Base-by-base conservation (phyloP, 2,797 vertebrate genomes). In the Vespertilio murinus region DNA sequence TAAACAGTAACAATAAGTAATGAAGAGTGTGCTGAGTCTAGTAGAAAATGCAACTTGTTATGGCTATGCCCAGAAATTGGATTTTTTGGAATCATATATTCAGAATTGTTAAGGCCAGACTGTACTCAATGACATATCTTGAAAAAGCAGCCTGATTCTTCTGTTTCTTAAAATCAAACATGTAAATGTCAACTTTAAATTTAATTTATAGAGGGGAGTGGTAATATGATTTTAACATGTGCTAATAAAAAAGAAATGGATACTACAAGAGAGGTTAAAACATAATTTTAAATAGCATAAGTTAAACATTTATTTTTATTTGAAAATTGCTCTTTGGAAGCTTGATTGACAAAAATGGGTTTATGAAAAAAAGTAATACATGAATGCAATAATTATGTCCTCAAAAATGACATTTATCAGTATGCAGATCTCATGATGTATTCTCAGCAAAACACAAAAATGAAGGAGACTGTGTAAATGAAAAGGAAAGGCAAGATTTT, bases 361-460 rank as follows among this genome's bases (percentile, higher is more conserved):
- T 96, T 96, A 89, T 97, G 88, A 97, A 93, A 94, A 94, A 94
- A 80, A 86, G 52, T 94, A 92, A 83, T 93, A 94, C 70, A 92
- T 78, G 80, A 96, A 96, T 90, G 94, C 79, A 94, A 91, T 95
- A 96, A 97, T 97, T 97, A 96, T 91, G 52, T 75, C 74, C 94
- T 97, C 90, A 96, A 94, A 97, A 95, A 87, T 88, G 95, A 89
- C 95, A 97, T 96, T 96, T 96, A 96, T 96, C 96, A 96, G 80
- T 87, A 93, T 97, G 95, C 88, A 82, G 67, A 95, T 96, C 56
- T 96, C 75, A 89, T 97, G 97, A 95, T 75, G 38, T 82, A 93
- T 93, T 94, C 94, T 93, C 47, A 94, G 47, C 2, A 88, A 94
- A 96, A 95, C 42, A 42, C 28, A 93, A 90, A 92, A 96, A 49